phyloP scores from a whole-genome alignment of 2,888 invertebrate species.

The Tipula helvola region DNA sequence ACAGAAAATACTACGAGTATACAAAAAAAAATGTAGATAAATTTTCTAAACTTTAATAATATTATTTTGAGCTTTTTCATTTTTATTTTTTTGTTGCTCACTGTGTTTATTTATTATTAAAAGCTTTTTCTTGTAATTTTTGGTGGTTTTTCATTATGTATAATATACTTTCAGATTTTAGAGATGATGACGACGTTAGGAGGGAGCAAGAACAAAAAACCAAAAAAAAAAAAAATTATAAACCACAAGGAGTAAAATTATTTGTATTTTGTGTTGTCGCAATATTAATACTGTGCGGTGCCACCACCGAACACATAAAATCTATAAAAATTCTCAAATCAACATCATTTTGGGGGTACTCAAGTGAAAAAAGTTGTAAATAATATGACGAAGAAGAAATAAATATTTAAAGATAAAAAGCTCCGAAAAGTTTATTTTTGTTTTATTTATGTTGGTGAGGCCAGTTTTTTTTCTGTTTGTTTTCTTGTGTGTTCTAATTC shows the following conservation, averaged over 20 bases:
- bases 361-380: background rate
- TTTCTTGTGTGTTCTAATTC: background rate
- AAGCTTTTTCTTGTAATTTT: slow-evolving; percentile 4
- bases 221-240: background rate
- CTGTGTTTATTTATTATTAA: background rate
- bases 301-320: background rate
- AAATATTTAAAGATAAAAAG: background rate
- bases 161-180: background rate
- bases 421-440: background rate
- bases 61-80: background rate
- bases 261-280: background rate
- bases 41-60: background rate
- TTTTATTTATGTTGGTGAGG: background rate
- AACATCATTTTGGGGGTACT: background rate
- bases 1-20: background rate
- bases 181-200: background rate
- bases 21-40: background rate
- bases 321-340: background rate
- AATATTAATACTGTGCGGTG: background rate
- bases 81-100: background rate
- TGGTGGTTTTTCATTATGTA: background rate
- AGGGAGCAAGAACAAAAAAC: too few species aligned
- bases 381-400: background rate
- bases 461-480: background rate
- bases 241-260: background rate